Base-by-base conservation (phyloP, 2,113 vertebrate species). In the Butastur rufipennis region DNA sequence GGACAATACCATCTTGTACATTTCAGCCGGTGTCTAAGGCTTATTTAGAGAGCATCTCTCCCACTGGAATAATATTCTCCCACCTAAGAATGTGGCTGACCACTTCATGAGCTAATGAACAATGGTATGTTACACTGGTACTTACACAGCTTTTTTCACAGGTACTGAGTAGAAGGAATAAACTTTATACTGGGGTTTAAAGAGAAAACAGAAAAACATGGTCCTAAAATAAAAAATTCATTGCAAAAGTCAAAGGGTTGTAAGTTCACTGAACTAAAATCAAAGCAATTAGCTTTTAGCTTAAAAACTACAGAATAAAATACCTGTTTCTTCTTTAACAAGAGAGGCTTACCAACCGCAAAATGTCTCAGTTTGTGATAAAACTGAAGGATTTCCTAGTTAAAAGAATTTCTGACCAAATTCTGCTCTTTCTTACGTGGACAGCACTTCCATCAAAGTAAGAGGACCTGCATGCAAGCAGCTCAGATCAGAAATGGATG, bases 61-160 rank as follows among this genome's bases (percentile, higher is more conserved):
- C 36, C 13, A 11, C 31, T 78, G 42, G 8, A 86, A 47, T n/a
- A 52, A 50, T 4, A 79, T 25, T 14, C 12, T 66, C 7, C 32
- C 32, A 50, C 9, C n/a, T 31, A 21, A 79, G n/a, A 29, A 67
- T 3, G 8, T 22, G 29, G 32, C 32, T 68, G 32, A 79, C 29
- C 36, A 52, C 38, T 62, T 79, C 47, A 74, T 4, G 10, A 87
- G 42, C 38, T 62, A 27, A 86, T 22, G 22, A 81, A 26, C 1
- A 3, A 40, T 2, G 4, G 16, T 15, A 48, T 0, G 0, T 26
- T 43, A 66, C 3, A 21, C 5, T 32, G 26, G 23, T 36, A 72
- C 48, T 75, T 29, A 56, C 6, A 43, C 4, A 66, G 34, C 12
- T 25, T 53, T 59, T 72, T 78, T 23, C 25, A 52, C 3, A 52